phyloP scores from a whole-genome alignment of 92 coral and sea anemone species.

The Paramuricea clavata region DNA sequence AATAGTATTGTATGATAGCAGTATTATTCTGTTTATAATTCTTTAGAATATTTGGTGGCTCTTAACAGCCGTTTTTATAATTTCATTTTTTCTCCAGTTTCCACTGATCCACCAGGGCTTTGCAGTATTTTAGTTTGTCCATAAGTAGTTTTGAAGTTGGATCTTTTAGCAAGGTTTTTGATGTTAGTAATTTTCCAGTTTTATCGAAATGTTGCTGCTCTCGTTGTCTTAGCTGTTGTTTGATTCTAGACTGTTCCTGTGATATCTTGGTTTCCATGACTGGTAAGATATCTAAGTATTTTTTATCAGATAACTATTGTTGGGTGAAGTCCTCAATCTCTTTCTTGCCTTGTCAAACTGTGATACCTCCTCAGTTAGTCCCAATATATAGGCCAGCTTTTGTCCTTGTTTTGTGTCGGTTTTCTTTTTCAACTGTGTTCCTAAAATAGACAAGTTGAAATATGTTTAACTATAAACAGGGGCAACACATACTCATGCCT shows the following conservation, averaged over 20 bases:
- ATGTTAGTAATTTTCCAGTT: not conserved
- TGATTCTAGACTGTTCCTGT: not conserved
- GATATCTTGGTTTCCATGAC: conserved; percentile 15
- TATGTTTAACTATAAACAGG: too few relatives aligned
- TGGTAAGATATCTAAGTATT: not conserved
- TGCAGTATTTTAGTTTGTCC: conserved; percentile 37
- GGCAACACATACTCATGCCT: too few relatives aligned
- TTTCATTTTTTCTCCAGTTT: not conserved
- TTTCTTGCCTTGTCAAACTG: conserved; percentile 16
- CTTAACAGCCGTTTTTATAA: not conserved
- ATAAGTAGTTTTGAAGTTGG: not conserved
- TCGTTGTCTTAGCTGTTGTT: not conserved
- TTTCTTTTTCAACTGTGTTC: not conserved
- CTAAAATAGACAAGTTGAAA: too few relatives aligned
- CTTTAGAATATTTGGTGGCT: not conserved
- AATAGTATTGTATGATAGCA: not conserved
- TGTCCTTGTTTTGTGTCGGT: not conserved
- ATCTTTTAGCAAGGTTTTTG: not conserved
- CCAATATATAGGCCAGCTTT: not conserved
- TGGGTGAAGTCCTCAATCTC: conserved; percentile 1
- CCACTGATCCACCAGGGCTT: conserved; percentile 17
- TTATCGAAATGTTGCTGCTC: conserved; percentile 11
- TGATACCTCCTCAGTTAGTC: not conserved
- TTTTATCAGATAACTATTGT: not conserved
- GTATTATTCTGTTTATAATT: not conserved